Base-by-base conservation (phyloP, 1,140 invertebrate species). In the Hycleus cichorii region DNA sequence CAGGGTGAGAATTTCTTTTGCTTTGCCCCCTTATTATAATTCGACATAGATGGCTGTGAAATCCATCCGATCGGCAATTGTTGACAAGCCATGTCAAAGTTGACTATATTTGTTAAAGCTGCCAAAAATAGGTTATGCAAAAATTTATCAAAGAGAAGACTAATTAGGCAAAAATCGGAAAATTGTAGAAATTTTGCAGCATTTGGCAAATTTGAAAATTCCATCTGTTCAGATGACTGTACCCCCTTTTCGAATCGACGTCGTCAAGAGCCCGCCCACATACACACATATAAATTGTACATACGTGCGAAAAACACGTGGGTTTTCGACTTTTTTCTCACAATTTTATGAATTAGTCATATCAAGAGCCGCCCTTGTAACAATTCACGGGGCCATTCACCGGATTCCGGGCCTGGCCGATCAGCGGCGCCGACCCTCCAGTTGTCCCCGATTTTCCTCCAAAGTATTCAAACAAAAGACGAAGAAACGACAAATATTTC, bases 271-370 rank as follows among this genome's bases (percentile, higher is more conserved):
- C 50, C 58, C 60, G 60, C 60, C 60, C 56, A 58, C 60, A 55
- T 32, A 32, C 60, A 55, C 60, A 55, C 56, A 58, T 56, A 55
- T 32, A 32, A 32, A 32, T 48, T 38, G 60, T 62, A 58, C 60
- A 62, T 46, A 58, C 59, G 40, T 43, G 9, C 40, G 40, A 58
- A 54, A 12, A 52, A 49, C 56, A 62, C 52, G 60, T 62, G 60
- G 60, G 59, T 42, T 60, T 32, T 32, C 7, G 32, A 32, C 4
- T 7, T 32, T 7, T 32, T 32, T 32, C 32, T 7, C 32, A 4
- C 32, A 32, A 5, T 18, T 18, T 18, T 18, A 18, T 7, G 7
- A 32, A 32, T 32, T 32, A 32, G 32, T 32, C 32, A 32, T 32
- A 32, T 4, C 4, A 7, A 32, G 32, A 32, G 32, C 32, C 32